Conservation (phyloP, 2,888 invertebrate species). For the Agonum fuliginosum region DNA sequence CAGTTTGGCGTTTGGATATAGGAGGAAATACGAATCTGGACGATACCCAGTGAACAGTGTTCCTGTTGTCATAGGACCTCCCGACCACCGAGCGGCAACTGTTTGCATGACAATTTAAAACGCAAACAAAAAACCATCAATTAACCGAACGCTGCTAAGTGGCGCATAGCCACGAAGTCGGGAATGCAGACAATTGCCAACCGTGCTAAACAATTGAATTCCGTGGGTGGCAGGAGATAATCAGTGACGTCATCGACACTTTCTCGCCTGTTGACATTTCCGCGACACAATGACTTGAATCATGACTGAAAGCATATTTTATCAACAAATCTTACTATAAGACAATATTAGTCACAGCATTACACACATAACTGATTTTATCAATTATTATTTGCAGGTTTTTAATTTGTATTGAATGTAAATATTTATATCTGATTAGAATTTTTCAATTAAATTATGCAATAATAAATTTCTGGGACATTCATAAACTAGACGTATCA, state of each 20-base stretch:
- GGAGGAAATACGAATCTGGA: too few relatives aligned
- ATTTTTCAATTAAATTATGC: conserved; percentile 22
- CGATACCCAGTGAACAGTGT: too few relatives aligned
- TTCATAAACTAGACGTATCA: background rate
- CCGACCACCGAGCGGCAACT: conserved; percentile 30
- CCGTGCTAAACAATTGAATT: conserved; percentile 40
- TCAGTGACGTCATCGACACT: conserved; percentile 35
- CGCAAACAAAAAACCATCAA: conserved; percentile 56
- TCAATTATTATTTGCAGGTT: conserved; percentile 17
- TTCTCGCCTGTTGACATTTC: conserved; percentile 32
- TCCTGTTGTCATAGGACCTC: conserved; percentile 8
- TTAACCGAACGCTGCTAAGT: conserved; percentile 53
- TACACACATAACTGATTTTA: conserved; percentile 21
- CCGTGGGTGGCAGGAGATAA: conserved; percentile 30
- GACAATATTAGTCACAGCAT: conserved; percentile 26
- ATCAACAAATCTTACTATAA: conserved; percentile 2
- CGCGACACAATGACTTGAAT: conserved; percentile 8
- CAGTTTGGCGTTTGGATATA: background rate
- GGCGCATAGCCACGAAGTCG: conserved; percentile 32
- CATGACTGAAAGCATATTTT: background rate
- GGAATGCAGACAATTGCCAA: conserved; percentile 46
- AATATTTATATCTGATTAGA: conserved; percentile 35
- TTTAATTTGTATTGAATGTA: conserved; percentile 22
- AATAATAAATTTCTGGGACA: background rate
- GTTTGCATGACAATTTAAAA: conserved; percentile 57